Evolutionary conservation across 2,888 invertebrate genomes (phyloP), one percentile per base, ranked within the genome.

Genomic region (Leucoptera coffeella): DNA sequence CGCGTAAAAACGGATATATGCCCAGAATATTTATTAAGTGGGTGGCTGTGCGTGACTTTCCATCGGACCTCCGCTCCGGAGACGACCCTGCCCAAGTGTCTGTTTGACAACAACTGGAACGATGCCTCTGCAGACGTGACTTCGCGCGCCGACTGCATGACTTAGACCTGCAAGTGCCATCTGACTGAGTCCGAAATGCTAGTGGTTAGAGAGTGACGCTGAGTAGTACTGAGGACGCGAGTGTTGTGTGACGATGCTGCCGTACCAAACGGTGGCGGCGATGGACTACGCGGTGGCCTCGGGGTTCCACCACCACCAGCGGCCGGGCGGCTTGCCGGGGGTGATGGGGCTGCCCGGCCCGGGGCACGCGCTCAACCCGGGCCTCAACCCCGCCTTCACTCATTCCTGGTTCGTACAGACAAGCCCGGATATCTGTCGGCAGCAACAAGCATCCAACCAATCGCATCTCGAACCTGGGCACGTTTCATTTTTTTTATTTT

Each of bases 401-500:
- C 90, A 91, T 80, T 90, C 90, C 75, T 91, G 91, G 91, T 87
- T 90, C 81, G 88, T 89, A 76, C 80, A 71, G 71, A 64, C 80
- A 73, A 84, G 85, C 75, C 86, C 87, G 83, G 88, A 89, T 78
- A 81, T 89, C 75, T 88, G 88, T 82, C 82, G 76, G 60, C 82
- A 86, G 79, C 85, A 87, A 75, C 75, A 74, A 77, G 77, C 74
- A 73, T 75, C 76, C 61, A 73, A 71, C 64, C 72, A 71, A 64
- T 80, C 83, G 78, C 82, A 82, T 78, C 83, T 89, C 77, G 88
- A 89, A 80, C 87, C 88, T 78, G 89, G 89, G 89, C 86, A 86
- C 82, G 86, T 83, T 77, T 69, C 75, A 73, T 78, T 67, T 64
- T 62, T 65, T 56, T 49, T 55, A 54, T 50, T 55, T 55, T 62